phyloP scores from a whole-genome alignment of 2,113 vertebrate species.

The Brevimyrus niger region DNA sequence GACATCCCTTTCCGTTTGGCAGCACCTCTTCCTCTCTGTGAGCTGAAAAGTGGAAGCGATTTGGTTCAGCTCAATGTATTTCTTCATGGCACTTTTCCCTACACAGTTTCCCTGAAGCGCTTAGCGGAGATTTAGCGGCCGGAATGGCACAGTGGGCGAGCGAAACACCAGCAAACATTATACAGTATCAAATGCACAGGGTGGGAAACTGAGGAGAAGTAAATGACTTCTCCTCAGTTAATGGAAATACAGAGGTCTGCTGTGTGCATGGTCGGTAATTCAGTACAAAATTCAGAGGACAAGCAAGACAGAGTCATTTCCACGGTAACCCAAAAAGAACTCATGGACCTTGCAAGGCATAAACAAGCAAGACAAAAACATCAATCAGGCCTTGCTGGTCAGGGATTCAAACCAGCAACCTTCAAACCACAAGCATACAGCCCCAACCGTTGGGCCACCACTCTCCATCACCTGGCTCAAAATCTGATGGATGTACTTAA shows the following conservation, averaged over 20 bases:
- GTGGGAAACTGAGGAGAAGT: background rate
- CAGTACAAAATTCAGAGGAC: background rate
- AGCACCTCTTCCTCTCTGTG: background rate
- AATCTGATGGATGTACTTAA: background rate
- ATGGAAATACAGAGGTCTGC: background rate
- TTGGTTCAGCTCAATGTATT: background rate
- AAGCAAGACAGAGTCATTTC: background rate
- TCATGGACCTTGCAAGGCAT: background rate
- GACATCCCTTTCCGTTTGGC: background rate
- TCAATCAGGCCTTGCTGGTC: background rate
- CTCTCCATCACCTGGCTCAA: background rate
- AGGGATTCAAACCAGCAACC: no score
- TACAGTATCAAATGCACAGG: background rate
- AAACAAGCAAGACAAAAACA: background rate
- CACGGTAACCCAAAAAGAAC: background rate
- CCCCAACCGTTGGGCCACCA: no score
- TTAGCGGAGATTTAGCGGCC: background rate
- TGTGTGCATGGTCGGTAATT: no score
- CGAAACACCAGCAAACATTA: background rate
- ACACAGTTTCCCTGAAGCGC: background rate
- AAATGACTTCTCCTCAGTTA: background rate
- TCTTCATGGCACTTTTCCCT: background rate
- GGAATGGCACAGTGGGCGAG: background rate
- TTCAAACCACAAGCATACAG: no score
- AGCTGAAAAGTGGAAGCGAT: background rate